A percentile compares a stretch with the other conserved stretches of the same genome.
phyloP scores from a whole-genome alignment of 2,797 vertebrate genomes.

The Hylomyscus alleni region DNA sequence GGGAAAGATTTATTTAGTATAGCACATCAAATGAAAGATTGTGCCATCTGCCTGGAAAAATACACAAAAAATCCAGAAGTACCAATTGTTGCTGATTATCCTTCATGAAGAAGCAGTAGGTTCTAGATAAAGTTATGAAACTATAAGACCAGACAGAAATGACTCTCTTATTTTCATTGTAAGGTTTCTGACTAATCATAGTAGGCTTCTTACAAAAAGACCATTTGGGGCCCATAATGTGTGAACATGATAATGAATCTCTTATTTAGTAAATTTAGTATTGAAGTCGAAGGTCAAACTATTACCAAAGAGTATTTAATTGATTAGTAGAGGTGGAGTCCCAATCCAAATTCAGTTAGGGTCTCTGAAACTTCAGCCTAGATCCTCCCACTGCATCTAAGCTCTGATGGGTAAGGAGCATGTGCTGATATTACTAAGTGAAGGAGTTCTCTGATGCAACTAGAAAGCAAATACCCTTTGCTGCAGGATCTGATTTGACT shows the following conservation, averaged over 20 bases:
- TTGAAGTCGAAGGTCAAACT: neutral
- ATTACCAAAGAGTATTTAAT: constrained; percentile 7
- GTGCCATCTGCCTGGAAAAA: neutral
- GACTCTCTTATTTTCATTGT: neutral
- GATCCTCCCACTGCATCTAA: neutral
- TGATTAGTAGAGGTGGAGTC: neutral
- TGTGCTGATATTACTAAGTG: neutral
- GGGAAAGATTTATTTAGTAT: neutral
- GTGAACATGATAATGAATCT: constrained; percentile 7
- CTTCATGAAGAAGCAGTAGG: constrained; percentile 4
- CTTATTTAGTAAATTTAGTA: neutral
- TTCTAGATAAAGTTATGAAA: neutral
- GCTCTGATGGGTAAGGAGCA: neutral
- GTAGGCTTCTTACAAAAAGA: neutral
- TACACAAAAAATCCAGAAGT: neutral
- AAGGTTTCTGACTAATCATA: neutral
- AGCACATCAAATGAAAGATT: neutral
- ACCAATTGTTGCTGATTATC: constrained; percentile 1
- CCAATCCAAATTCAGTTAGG: neutral
- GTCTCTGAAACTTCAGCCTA: neutral
- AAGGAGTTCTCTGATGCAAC: constrained; percentile 5
- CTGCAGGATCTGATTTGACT: constrained; percentile 29
- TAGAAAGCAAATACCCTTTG: constrained; percentile 16
- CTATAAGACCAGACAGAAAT: neutral
- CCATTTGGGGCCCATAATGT: constrained; percentile 11